Base-by-base conservation (phyloP, 2,797 vertebrate species). In the Gambusia yucatana region DNA sequence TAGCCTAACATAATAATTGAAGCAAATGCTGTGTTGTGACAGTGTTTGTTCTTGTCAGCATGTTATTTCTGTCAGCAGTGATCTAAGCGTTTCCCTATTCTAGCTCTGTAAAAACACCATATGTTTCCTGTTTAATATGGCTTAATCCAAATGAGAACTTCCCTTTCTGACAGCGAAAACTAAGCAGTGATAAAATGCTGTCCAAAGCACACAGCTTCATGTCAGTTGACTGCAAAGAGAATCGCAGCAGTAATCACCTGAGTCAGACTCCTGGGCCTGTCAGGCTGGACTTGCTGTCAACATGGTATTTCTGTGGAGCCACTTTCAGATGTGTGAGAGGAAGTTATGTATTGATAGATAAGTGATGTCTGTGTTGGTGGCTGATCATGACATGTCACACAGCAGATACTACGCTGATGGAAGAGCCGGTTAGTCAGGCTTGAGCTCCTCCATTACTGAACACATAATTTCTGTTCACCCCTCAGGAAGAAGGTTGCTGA, bases 401-500 rank as follows among this genome's bases (percentile, higher is more conserved):
- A 13, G 11, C 65, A 67, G 61, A 22, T 8, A 17, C 6, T 43
- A 43, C 4, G 25, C 5, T 43, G 4, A n/a, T 44, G 65, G 65
- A n/a, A 44, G 25, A 69, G 41, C 65, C 2, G 20, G 65, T 69
- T 44, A 43, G 17, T 13, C 50, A 55, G 33, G 39, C 25, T 67
- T 52, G 13, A 43, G 28, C 59, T 77, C 33, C 44, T 14, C 47
- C 0, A 2, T 43, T 43, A 44, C 1, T 57, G 39, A 43, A 10
- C 9, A 25, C 3, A n/a, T 36, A n/a, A 59, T 59, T 48, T 77
- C 6, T 69, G 50, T 61, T 79, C n/a, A 2, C 36, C 63, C 52
- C 0, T 2, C 87, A 95, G 94, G 30, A 94, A 94, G 77, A 94
- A 93, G 77, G 1, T 20, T 4, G 41, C 72, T 0, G 88, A 88